Percentiles rank a stretch among this genome's conserved stretches.
These are phyloP conservation scores for Odontamblyopus rebecca DNA, from an alignment of 2,797 vertebrate species.

Conservation along the genomic window DNA sequence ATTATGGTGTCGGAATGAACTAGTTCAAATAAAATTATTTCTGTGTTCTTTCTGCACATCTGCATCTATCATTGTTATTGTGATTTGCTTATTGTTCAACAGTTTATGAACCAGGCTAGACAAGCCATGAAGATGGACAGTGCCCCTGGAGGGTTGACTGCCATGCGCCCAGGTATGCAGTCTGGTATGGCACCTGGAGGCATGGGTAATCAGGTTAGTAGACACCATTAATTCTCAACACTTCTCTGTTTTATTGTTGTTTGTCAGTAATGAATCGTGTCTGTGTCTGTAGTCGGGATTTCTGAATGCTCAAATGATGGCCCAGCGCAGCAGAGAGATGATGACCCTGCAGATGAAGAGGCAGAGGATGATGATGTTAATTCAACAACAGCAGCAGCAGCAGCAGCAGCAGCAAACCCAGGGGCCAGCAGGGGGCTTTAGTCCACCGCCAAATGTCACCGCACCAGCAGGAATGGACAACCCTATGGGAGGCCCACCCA, in stretches of 20 bases:
- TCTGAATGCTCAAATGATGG: slow-evolving; percentile 94
- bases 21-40: neutral
- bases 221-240: neutral
- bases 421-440: slow-evolving; percentile 84
- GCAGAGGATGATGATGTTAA: slow-evolving; percentile 89
- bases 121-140: slow-evolving; percentile 91
- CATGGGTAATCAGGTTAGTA: slow-evolving; percentile 73
- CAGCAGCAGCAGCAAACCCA: slow-evolving; percentile 63
- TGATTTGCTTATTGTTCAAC: slow-evolving; percentile 15
- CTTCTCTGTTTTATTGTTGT: neutral
- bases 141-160: slow-evolving; percentile 74
- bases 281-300: slow-evolving; percentile 80
- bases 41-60: neutral
- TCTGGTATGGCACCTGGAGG: slow-evolving; percentile 80
- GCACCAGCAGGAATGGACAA: slow-evolving; percentile 89
- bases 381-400: slow-evolving; percentile 83
- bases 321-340: slow-evolving; percentile 91
- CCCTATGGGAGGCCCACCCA: slow-evolving; percentile 79
- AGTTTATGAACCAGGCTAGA: slow-evolving; percentile 96
- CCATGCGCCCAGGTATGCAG: slow-evolving; percentile 88
- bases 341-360: slow-evolving; percentile 89
- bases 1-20: neutral
- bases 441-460: slow-evolving; percentile 93
- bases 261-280: neutral
- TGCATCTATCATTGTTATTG: neutral